Conservation (phyloP, 2,797 vertebrate genomes). For the Lindbergichthys nudifrons region DNA sequence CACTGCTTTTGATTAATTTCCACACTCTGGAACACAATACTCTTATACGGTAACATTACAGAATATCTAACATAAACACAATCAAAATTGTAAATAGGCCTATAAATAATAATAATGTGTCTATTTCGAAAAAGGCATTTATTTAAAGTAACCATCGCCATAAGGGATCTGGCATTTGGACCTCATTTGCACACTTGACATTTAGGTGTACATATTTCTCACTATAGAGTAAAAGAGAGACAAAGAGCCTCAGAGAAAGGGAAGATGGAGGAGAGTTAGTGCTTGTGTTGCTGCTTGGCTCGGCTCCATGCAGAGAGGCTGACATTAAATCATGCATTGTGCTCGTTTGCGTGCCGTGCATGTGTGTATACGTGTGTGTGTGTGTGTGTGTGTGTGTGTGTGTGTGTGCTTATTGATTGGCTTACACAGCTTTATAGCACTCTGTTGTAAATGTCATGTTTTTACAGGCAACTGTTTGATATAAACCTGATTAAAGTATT, state of each 20-base stretch:
- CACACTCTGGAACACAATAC: not conserved
- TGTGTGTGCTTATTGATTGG: conserved; percentile 82
- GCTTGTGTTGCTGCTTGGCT: conserved; percentile 59
- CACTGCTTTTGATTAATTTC: no score
- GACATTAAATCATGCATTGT: conserved; percentile 86
- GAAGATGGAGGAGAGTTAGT: conserved; percentile 41
- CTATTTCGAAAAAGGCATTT: not conserved
- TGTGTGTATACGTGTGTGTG: conserved; percentile 24
- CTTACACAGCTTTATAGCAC: conserved; percentile 86
- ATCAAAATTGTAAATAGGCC: not conserved
- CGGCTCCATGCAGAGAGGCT: conserved; percentile 78
- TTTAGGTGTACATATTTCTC: conserved; percentile 30
- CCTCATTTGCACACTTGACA: not conserved
- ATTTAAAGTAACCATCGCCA: conserved; percentile 17
- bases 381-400: conserved; percentile 37
- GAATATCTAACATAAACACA: not conserved
- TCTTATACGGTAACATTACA: not conserved
- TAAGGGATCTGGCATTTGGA: conserved; percentile 26
- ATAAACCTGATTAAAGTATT: conserved; percentile 89
- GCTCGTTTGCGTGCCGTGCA: conserved; percentile 64
- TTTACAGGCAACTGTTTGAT: conserved; percentile 87
- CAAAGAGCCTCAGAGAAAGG: conserved; percentile 31
- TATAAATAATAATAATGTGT: not conserved
- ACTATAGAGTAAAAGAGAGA: conserved; percentile 37
- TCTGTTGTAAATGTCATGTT: conserved; percentile 88